These are phyloP conservation scores for Nomada hirtipes DNA, from an alignment of 2,888 invertebrate species.

Conservation along the genomic window DNA sequence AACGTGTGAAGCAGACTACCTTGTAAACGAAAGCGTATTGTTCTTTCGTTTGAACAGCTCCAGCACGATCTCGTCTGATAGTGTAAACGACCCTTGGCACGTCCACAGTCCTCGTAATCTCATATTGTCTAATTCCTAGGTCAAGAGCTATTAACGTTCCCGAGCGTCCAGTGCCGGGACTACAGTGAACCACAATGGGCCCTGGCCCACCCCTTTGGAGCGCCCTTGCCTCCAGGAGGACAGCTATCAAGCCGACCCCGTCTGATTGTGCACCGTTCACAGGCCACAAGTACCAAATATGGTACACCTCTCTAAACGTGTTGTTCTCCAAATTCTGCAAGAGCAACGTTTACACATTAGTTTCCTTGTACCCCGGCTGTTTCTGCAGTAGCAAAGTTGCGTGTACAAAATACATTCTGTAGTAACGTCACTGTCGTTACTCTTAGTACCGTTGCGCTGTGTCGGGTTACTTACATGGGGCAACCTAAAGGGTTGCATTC, in stretches of 20 bases:
- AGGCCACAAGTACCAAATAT: constrained; percentile 98
- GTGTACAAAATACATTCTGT: too few species aligned
- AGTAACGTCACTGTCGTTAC: too few species aligned
- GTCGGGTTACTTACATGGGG: too few species aligned
- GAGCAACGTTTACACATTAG: background rate
- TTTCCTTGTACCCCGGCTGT: too few species aligned
- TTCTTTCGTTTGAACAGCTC: constrained; percentile 95
- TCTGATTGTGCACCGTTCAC: constrained; percentile 94
- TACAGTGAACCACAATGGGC: constrained; percentile 93
- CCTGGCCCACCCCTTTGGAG: constrained; percentile 85
- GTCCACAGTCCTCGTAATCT: constrained; percentile 92
- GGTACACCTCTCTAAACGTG: constrained; percentile 94
- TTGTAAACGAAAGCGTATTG: constrained; percentile 97
- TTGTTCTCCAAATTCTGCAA: constrained; percentile 90
- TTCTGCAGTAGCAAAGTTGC: too few species aligned
- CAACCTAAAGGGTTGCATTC: too few species aligned
- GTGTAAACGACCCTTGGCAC: constrained; percentile 94
- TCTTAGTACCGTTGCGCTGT: too few species aligned
- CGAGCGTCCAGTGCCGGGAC: constrained; percentile 95
- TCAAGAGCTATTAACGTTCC: constrained; percentile 95
- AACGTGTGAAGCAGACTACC: constrained; percentile 84
- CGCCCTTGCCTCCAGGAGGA: constrained; percentile 92
- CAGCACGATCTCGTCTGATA: constrained; percentile 94
- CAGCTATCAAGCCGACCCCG: constrained; percentile 93
- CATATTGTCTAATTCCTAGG: constrained; percentile 94